Evolutionary conservation across 2,888 invertebrate genomes (phyloP).

Genomic region (Laothoe populi): DNA sequence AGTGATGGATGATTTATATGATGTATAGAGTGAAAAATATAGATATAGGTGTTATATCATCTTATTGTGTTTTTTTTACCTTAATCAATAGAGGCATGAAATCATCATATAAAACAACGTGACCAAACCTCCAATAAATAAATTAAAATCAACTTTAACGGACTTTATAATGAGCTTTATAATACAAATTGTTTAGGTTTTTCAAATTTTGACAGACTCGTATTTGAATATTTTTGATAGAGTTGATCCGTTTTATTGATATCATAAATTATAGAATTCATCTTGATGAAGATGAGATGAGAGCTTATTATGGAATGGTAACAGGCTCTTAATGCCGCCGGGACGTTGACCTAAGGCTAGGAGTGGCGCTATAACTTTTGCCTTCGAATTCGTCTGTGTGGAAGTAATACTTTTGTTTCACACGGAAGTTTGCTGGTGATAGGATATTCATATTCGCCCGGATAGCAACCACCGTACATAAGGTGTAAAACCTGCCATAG

Average conservation of each 20-base stretch:
- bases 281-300: conserved; percentile 29
- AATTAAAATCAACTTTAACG: conserved; percentile 13
- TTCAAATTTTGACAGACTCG: neutral
- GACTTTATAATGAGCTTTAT: conserved; percentile 8
- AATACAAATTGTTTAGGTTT: conserved; percentile 8
- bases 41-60: neutral
- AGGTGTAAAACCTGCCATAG: no score
- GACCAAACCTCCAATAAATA: neutral
- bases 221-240: conserved; percentile 9
- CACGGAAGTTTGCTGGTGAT: no score
- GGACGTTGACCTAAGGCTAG: conserved; percentile 26
- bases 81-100: neutral
- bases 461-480: no score
- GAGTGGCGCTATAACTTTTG: neutral
- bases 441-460: no score
- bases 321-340: conserved; percentile 24
- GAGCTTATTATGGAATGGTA: conserved; percentile 18
- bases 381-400: neutral
- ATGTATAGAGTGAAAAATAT: neutral
- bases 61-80: neutral
- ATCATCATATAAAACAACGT: neutral
- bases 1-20: no score
- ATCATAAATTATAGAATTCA: conserved; percentile 29
- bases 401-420: neutral
- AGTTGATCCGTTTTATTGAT: conserved; percentile 29